Evolutionary conservation across 2,797 vertebrate genomes (phyloP).

Genomic region (Lophius americanus): DNA sequence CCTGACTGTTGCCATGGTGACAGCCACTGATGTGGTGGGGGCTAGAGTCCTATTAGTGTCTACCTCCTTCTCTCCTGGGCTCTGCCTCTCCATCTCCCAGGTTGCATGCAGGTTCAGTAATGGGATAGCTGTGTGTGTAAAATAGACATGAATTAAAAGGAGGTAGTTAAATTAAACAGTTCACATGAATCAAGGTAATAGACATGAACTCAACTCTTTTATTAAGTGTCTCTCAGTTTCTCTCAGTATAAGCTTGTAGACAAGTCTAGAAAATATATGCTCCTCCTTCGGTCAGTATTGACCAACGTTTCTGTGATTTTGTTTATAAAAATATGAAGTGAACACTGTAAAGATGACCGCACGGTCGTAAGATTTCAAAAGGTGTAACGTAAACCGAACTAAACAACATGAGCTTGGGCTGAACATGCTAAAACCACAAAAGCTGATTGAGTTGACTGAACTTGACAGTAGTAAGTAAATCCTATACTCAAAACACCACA

Average conservation of each 20-base stretch:
- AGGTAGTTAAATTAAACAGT: not conserved
- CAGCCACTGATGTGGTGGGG: slow-evolving; percentile 72
- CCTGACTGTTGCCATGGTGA: slow-evolving; percentile 79
- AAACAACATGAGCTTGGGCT: no score
- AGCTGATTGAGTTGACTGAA: no score
- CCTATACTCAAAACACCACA: no score
- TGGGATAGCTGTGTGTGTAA: slow-evolving; percentile 42
- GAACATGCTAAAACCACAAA: no score
- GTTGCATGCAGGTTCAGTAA: slow-evolving; percentile 47
- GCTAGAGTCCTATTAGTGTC: slow-evolving; percentile 74
- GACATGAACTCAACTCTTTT: not conserved
- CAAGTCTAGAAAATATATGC: no score
- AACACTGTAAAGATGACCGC: no score
- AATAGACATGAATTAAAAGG: slow-evolving; percentile 11
- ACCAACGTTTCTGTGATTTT: not conserved
- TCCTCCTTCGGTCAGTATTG: not conserved
- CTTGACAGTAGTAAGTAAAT: no score
- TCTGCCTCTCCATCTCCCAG: slow-evolving; percentile 65
- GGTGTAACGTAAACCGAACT: no score
- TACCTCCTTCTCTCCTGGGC: slow-evolving; percentile 81
- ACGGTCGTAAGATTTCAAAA: no score
- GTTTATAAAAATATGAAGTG: not conserved
- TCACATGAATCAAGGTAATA: not conserved
- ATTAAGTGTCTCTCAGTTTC: not conserved
- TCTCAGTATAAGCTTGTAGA: no score